Conservation (phyloP, 92 coral and sea anemone genomes). For the Pocillopora grandis region DNA sequence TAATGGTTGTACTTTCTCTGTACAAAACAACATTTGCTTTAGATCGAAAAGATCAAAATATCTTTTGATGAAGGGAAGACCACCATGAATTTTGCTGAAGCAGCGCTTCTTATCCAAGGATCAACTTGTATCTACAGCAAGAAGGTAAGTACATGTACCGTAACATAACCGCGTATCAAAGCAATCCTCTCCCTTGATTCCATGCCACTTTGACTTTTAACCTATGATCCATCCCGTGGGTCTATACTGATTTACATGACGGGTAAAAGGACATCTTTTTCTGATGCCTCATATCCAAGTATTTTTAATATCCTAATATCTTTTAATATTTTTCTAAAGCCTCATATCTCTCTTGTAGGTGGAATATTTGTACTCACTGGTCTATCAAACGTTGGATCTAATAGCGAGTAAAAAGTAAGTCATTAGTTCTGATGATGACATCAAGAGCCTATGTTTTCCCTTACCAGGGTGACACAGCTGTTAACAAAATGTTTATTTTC, state of each 20-base stretch:
- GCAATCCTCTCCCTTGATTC: no score
- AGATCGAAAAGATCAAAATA: conserved; percentile 90
- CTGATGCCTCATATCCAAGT: no score
- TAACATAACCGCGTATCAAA: neutral
- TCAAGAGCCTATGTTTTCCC: neutral
- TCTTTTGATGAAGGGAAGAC: conserved; percentile 97
- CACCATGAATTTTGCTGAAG: conserved; percentile 97
- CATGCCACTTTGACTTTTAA: no score
- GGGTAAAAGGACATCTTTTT: no score
- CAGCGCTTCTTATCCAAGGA: conserved; percentile 94
- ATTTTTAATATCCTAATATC: no score
- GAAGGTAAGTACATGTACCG: conserved; percentile 61
- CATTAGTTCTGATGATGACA: neutral
- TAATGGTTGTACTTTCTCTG: no score
- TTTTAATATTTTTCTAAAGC: no score
- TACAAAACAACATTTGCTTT: neutral
- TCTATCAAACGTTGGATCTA: conserved; percentile 91
- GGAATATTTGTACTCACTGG: conserved; percentile 90
- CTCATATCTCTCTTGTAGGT: conserved; percentile 52
- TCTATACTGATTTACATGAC: no score
- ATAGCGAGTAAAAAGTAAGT: conserved; percentile 96
- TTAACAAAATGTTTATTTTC: neutral
- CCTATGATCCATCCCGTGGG: no score
- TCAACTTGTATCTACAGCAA: conserved; percentile 96
- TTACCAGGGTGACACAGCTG: neutral